Evolutionary conservation across 2,888 invertebrate genomes (phyloP), one percentile per base, ranked within the genome.

Genomic region (Mythimna loreyi): DNA sequence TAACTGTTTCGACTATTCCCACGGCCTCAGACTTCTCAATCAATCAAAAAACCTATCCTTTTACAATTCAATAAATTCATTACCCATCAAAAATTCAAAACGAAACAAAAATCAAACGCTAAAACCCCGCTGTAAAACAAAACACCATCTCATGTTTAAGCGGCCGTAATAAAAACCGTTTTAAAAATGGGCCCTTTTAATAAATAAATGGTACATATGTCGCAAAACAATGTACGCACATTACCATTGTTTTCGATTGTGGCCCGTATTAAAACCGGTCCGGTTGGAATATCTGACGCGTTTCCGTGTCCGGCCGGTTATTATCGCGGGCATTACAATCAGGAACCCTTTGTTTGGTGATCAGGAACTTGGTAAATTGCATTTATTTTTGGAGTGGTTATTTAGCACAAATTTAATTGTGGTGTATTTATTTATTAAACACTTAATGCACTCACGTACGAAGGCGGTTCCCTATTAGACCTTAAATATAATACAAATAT

Each of bases 181-280:
- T 71, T 62, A 65, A 80, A 77, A 75, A 69, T 56, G 52, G 61
- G 61, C 70, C 65, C 59, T 68, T 71, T 78, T 78, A 72, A 81
- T 83, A 83, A 83, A 83, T 81, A 85, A 83, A 80, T 63, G 73
- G 71, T 85, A 85, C 85, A 81, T 81, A 85, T 85, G 85, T 85
- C 74, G 68, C 73, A 70, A 78, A 82, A 85, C 84, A 85, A 84
- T 80, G 79, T 79, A 72, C 78, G 67, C 77, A 80, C 74, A 80
- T 81, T 77, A 81, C 79, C 77, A 82, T 85, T 85, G 86, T 86
- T 84, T 84, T 82, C 84, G 81, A 80, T 82, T 83, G 85, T 80
- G 76, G 81, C 67, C 69, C 78, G 70, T 81, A 80, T 84, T 84
- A 84, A 84, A 84, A 84, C 81, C 74, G 74, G 81, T 52, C 77